Evolutionary conservation across 2,113 vertebrate species (phyloP), one percentile per base, ranked within the genome.

Genomic region (Notothenia rossii): DNA sequence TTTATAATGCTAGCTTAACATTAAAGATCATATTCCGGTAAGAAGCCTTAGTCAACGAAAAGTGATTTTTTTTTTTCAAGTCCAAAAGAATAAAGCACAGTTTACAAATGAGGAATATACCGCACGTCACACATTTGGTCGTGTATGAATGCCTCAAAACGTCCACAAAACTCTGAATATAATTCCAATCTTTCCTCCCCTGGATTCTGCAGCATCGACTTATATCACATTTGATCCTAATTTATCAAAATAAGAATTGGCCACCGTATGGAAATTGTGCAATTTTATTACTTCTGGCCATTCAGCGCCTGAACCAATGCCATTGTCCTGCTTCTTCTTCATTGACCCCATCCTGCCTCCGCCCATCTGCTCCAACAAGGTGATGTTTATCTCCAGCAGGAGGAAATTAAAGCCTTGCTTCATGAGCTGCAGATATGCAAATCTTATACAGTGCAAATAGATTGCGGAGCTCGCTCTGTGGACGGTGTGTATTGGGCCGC

Each of bases 341-440:
- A 88, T 91, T 93, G 92, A 93, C 92, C 91, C 84, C 87, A 81
- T 89, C 87, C 89, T 91, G 82, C 89, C 90, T 85, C 87, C 94
- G 92, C 96, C 96, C 96, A 96, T 96, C 96, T 96, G 96, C 97
- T 97, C 97, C 96, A 97, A 96, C 96, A 97, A 96, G 95, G 95
- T 97, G 97, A 98, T 98, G 96, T 97, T 96, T 98, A 98, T 98
- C 97, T 96, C 94, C 95, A 95, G 96, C 96, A 96, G 95, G 97
- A 98, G 97, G 97, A 98, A 98, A 98, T 98, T 97, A 98, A 98
- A 98, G 94, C 93, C 93, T 92, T 94, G 95, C 96, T 87, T 96
- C 95, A 96, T 95, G 95, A 95, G 96, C 94, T 92, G 91, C 96
- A 95, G 96, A 95, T 96, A 96, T 96, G 96, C 97, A 98, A 97